Conservation (phyloP, 2,797 vertebrate species). For the Spheniscus humboldti region DNA sequence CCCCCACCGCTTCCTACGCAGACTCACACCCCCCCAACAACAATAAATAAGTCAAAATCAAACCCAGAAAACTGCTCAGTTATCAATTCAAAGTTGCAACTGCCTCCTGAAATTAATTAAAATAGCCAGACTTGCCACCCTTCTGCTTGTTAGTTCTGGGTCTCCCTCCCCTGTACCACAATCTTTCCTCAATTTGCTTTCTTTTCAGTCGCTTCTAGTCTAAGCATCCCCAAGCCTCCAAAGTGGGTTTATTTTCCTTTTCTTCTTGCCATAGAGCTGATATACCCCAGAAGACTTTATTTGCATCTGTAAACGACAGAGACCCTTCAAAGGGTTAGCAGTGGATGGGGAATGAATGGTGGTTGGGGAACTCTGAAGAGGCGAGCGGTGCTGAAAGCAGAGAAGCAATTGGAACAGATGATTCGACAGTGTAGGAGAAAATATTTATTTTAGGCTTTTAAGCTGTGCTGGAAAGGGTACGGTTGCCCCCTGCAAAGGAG, state of each 20-base stretch:
- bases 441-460: neutral
- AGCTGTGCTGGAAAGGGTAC: neutral
- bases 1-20: neutral
- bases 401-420: neutral
- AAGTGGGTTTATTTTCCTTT: neutral
- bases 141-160: neutral
- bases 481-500: constrained; percentile 4
- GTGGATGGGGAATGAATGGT: neutral
- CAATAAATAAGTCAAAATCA: neutral
- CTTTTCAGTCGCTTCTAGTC: neutral
- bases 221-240: neutral
- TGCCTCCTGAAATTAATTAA: neutral
- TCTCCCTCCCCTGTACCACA: neutral
- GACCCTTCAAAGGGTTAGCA: neutral
- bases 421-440: neutral
- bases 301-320: neutral
- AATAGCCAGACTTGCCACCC: neutral
- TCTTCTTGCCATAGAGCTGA: neutral
- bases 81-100: neutral
- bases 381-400: neutral
- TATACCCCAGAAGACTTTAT: neutral
- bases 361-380: neutral
- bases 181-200: neutral
- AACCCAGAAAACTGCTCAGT: neutral
- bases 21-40: neutral